A percentile compares a stretch with the other conserved stretches of the same genome.
Evolutionary conservation across 2,888 invertebrate genomes (phyloP).

Genomic region (Loripinus fragilis): DNA sequence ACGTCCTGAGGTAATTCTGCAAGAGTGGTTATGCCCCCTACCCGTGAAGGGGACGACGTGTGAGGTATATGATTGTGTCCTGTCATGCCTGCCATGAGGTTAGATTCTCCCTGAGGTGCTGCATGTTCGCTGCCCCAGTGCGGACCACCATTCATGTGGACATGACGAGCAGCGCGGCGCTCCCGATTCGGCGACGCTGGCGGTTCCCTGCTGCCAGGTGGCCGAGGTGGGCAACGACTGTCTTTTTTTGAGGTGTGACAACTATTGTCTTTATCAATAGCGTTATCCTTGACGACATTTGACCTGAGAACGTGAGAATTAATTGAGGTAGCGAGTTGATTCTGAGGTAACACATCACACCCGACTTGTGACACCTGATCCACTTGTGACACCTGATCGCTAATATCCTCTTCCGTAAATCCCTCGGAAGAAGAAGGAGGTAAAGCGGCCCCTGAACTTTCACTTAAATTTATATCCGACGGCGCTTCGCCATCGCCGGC

Average conservation of each 20-base stretch:
- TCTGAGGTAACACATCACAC: constrained; percentile 33
- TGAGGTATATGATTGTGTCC: constrained; percentile 53
- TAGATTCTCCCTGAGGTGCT: constrained; percentile 50
- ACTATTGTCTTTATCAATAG: constrained; percentile 3
- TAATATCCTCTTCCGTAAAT: background rate
- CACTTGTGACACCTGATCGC: background rate
- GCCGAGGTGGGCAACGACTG: background rate
- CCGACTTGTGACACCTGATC: background rate
- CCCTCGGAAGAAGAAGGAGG: constrained; percentile 32
- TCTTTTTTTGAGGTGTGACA: constrained; percentile 15
- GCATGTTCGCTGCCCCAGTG: constrained; percentile 26
- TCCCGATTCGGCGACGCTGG: background rate
- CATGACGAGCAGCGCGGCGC: background rate
- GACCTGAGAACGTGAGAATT: constrained; percentile 48
- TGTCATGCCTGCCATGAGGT: constrained; percentile 31
- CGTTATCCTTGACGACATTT: constrained; percentile 8
- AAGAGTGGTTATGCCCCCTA: constrained; percentile 38
- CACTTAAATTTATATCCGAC: constrained; percentile 11
- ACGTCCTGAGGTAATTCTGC: constrained; percentile 57
- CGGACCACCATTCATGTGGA: constrained; percentile 35
- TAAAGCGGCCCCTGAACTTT: constrained; percentile 11
- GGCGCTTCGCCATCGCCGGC: background rate
- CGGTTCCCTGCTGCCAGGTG: background rate
- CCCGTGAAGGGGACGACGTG: constrained; percentile 29
- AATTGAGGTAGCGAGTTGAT: constrained; percentile 53